These are phyloP conservation scores for Notospermus geniculatus DNA, from an alignment of 1,140 invertebrate genomes.

Conservation along the genomic window DNA sequence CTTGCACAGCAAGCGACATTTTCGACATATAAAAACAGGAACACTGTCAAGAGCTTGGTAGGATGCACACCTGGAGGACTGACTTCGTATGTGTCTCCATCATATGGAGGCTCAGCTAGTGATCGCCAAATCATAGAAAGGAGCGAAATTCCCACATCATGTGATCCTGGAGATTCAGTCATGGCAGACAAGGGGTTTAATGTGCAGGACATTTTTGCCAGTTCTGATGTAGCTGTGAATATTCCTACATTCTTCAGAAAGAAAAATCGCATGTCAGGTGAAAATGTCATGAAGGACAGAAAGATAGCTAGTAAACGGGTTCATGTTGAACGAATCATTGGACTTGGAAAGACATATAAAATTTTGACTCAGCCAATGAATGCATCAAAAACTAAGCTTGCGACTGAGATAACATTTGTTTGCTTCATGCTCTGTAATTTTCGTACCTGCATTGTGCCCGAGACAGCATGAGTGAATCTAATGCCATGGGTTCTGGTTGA, in stretches of 20 bases:
- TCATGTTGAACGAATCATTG: constrained; percentile 22
- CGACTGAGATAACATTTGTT: constrained; percentile 11
- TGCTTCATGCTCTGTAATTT: constrained; percentile 19
- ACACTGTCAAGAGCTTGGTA: constrained; percentile 26
- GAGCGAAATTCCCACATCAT: constrained; percentile 2
- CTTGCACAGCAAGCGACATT: constrained; percentile 37
- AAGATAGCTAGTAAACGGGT: constrained; percentile 18
- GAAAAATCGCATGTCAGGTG: constrained; percentile 13
- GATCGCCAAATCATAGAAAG: constrained; percentile 18
- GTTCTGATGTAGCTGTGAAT: constrained; percentile 12
- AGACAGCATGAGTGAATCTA: constrained; percentile 2
- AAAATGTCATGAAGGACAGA: constrained; percentile 13
- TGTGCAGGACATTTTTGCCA: constrained; percentile 20
- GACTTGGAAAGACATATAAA: constrained; percentile 14
- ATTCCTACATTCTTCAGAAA: constrained; percentile 14
- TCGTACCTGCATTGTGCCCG: constrained; percentile 15
- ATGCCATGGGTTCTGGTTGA: neutral
- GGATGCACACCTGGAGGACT: constrained; percentile 25
- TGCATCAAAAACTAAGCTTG: constrained; percentile 3
- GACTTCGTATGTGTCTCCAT: constrained; percentile 14
- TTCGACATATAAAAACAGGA: constrained; percentile 38
- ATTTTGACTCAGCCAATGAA: constrained; percentile 3
- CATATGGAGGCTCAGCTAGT: constrained; percentile 18
- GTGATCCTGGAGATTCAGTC: constrained; percentile 11
- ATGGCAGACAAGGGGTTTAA: too few species aligned